Evolutionary conservation across 2,888 invertebrate genomes (phyloP).

Genomic region (Elegia similella): DNA sequence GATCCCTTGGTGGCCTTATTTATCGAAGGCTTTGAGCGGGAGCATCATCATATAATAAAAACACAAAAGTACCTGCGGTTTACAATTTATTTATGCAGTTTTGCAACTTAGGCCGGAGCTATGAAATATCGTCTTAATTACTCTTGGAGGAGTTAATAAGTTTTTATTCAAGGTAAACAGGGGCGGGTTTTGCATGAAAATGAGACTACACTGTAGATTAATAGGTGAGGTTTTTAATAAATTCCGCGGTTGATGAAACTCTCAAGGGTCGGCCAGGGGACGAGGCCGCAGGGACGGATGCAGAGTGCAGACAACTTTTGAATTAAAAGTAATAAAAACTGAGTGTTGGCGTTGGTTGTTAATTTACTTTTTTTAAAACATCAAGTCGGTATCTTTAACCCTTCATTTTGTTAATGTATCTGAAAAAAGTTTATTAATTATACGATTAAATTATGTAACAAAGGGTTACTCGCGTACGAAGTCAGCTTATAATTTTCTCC

Average conservation of each 20-base stretch:
- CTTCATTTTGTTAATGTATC: too few species aligned
- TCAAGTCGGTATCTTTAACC: too few species aligned
- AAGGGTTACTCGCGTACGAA: too few species aligned
- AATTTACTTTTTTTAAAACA: too few species aligned
- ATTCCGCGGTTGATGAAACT: constrained; percentile 53
- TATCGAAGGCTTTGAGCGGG: too few species aligned
- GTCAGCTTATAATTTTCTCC: too few species aligned
- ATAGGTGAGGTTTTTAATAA: constrained; percentile 67
- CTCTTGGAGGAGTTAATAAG: constrained; percentile 16
- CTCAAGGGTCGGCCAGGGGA: constrained; percentile 45
- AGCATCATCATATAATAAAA: too few species aligned
- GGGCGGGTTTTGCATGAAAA: constrained; percentile 46
- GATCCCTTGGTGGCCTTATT: too few species aligned
- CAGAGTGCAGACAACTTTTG: not conserved
- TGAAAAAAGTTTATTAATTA: too few species aligned
- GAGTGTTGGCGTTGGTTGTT: too few species aligned
- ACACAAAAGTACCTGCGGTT: too few species aligned
- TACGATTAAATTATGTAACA: too few species aligned
- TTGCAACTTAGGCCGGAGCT: not conserved
- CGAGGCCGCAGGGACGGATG: constrained; percentile 37
- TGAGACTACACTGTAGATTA: constrained; percentile 62
- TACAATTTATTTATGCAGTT: not conserved
- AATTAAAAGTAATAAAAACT: not conserved
- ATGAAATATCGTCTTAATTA: constrained; percentile 2
- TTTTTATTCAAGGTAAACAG: constrained; percentile 31